Base-by-base conservation (phyloP, 2,113 vertebrate species). In the Neoarius graeffei region DNA sequence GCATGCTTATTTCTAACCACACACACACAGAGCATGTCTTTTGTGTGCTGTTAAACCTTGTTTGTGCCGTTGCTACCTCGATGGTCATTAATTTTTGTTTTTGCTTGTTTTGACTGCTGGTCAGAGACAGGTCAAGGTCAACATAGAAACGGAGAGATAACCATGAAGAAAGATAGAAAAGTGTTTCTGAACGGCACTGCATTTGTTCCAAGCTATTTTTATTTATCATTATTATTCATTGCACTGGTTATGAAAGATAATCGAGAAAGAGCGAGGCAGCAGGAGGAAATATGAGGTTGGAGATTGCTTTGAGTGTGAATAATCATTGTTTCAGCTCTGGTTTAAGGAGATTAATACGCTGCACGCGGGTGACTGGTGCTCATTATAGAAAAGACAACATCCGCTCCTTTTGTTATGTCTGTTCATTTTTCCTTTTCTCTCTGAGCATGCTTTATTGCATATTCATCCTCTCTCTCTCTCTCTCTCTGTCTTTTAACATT, bases 1-100 rank as follows among this genome's bases (percentile, higher is more conserved):
- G 7, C 25, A 2, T 9, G 25, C 62, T 80, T 25, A 80, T 20
- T 3, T 8, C 17, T 79, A 79, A 79, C 64, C 84, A 60, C 62
- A 67, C 82, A 52, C 52, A 35, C 83, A 73, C 85, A 54, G 23
- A 27, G 5, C n/a, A 81, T 35, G 10, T 86, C 76, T 81, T 48
- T 13, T 48, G 74, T 69, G 85, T 56, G 76, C 85, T 86, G 76
- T 56, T 86, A 81, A 81, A 57, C n/a, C 76, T 56, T 81, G 74
- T 86, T 79, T 86, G 76, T 86, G 76, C 77, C 50, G 76, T 81
- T 69, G 83, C 87, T 79, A 30, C 4, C 59, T 84, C n/a, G 19
- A 19, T 80, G 76, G 76, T 81, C 85, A 86, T 86, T 86, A 86
- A 56, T 86, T 81, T 80, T 80, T 86, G 85, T 77, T 59, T 85